phyloP scores from a whole-genome alignment of 2,797 vertebrate species.

The Esox masquinongy region DNA sequence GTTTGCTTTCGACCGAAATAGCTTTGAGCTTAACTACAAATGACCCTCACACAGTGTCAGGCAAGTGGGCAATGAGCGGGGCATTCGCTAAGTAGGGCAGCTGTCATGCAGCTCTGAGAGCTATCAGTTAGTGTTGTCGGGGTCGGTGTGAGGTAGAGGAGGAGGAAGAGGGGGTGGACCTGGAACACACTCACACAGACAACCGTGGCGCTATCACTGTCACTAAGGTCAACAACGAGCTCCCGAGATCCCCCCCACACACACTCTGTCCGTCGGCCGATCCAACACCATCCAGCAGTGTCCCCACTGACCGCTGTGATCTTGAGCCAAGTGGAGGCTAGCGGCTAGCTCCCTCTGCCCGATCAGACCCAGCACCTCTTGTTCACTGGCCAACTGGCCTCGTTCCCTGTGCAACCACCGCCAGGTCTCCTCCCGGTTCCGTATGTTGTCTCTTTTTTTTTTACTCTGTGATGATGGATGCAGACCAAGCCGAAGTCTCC shows the following conservation, averaged over 20 bases:
- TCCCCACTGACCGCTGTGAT: constrained; percentile 82
- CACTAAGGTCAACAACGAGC: constrained; percentile 74
- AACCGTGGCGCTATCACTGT: constrained; percentile 51
- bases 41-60: constrained; percentile 21
- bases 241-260: constrained; percentile 66
- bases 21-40: constrained; percentile 22
- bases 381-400: constrained; percentile 78
- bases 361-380: constrained; percentile 78
- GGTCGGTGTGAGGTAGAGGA: constrained; percentile 15
- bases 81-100: constrained; percentile 33
- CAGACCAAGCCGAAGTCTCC: constrained; percentile 65
- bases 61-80: constrained; percentile 22
- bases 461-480: constrained; percentile 65
- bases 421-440: constrained; percentile 80
- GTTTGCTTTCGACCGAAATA: not conserved
- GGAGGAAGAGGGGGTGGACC: constrained; percentile 33
- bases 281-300: constrained; percentile 70
- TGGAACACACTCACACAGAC: constrained; percentile 38
- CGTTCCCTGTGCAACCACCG: constrained; percentile 61
- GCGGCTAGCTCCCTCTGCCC: constrained; percentile 66
- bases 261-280: constrained; percentile 56
- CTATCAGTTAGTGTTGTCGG: constrained; percentile 56
- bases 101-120: constrained; percentile 29
- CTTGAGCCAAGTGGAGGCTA: constrained; percentile 75
- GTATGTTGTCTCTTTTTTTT: constrained; percentile 79